Percentiles rank a stretch among this genome's conserved stretches.
Evolutionary conservation across 1,140 invertebrate species (phyloP).

Genomic region (Eulimnadia texana): DNA sequence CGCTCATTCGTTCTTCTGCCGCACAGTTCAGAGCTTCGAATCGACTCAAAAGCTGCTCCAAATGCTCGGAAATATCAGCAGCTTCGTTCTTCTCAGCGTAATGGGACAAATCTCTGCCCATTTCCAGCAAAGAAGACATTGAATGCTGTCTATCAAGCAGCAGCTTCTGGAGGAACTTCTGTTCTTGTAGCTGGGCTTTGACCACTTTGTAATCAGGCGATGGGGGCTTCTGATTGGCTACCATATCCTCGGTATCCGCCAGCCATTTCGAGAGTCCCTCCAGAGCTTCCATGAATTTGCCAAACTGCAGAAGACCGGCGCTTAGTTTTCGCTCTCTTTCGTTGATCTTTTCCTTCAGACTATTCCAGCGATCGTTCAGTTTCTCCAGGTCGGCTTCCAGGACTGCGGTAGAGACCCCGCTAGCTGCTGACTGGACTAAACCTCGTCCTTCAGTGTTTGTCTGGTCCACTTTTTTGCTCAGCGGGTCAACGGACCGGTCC

Average conservation of each 20-base stretch:
- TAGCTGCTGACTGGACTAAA: slow-evolving; percentile 70
- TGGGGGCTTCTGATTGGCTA: slow-evolving; percentile 88
- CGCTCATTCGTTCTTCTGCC: slow-evolving; percentile 67
- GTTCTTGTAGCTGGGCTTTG: slow-evolving; percentile 55
- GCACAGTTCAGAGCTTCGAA: slow-evolving; percentile 65
- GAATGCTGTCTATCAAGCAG: slow-evolving; percentile 81
- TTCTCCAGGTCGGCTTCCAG: slow-evolving; percentile 82
- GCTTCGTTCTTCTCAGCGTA: slow-evolving; percentile 68
- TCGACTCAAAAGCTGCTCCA: slow-evolving; percentile 68
- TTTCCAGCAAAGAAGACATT: slow-evolving; percentile 70
- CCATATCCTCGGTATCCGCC: slow-evolving; percentile 86
- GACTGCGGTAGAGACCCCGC: slow-evolving; percentile 62
- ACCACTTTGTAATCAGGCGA: slow-evolving; percentile 95
- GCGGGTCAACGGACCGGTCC: slow-evolving; percentile 54
- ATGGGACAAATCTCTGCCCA: slow-evolving; percentile 74
- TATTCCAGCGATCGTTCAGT: slow-evolving; percentile 84
- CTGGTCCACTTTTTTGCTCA: slow-evolving; percentile 61
- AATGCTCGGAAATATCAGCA: slow-evolving; percentile 68
- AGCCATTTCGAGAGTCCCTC: slow-evolving; percentile 56
- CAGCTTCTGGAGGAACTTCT: slow-evolving; percentile 86
- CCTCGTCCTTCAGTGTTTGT: slow-evolving; percentile 66
- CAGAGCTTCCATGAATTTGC: slow-evolving; percentile 92
- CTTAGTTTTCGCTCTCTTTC: slow-evolving; percentile 80
- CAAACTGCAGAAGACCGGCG: slow-evolving; percentile 78
- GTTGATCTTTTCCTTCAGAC: slow-evolving; percentile 76